Evolutionary conservation across 2,888 invertebrate species (phyloP).

Genomic region (Tachina fera): DNA sequence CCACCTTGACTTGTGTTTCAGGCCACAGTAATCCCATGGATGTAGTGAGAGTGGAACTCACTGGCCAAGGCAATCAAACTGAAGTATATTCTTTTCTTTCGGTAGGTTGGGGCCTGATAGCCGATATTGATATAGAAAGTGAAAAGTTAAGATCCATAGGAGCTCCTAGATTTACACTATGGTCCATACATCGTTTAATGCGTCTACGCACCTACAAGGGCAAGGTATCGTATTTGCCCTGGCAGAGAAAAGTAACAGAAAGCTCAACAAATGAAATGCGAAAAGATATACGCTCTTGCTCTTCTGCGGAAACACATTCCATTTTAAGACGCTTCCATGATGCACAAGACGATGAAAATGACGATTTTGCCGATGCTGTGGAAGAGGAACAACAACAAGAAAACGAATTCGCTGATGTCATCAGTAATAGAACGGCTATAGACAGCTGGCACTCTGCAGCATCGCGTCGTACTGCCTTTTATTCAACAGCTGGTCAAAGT

Average conservation of each 20-base stretch:
- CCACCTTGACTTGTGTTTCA: conserved; percentile 90
- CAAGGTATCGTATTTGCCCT: conserved; percentile 91
- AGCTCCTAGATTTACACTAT: conserved; percentile 94
- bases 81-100: conserved; percentile 96
- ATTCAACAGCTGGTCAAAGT: conserved; percentile 90
- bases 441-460: conserved; percentile 94
- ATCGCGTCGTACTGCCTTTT: conserved; percentile 90
- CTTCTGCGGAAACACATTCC: conserved; percentile 9
- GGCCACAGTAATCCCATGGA: conserved; percentile 91
- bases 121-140: conserved; percentile 99
- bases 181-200: conserved; percentile 93
- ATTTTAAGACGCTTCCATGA: conserved; percentile 66
- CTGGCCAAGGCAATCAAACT: conserved; percentile 76
- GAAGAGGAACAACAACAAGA: conserved; percentile 48
- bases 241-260: conserved; percentile 39
- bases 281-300: neutral
- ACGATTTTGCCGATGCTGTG: conserved; percentile 72
- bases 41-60: conserved; percentile 92
- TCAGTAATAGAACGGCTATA: conserved; percentile 83
- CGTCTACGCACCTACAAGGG: conserved; percentile 94
- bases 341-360: conserved; percentile 73
- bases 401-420: conserved; percentile 76
- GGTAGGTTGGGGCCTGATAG: conserved; percentile 97
- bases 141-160: conserved; percentile 95
- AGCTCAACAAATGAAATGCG: neutral